Evolutionary conservation across 2,113 vertebrate genomes (phyloP).

Genomic region (Zapornia atra): DNA sequence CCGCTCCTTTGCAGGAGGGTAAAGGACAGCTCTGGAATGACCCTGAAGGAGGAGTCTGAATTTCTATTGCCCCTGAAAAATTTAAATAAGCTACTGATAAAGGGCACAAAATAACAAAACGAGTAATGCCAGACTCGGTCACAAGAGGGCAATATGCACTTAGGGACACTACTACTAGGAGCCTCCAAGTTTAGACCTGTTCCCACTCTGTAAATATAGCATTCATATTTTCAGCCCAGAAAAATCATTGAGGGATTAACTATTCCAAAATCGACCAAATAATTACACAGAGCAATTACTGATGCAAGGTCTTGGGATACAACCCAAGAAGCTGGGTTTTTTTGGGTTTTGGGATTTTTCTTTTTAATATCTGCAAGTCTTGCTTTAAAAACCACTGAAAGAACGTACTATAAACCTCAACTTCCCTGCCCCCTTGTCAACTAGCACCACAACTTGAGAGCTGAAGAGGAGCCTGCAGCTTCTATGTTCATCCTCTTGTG

Average conservation of each 20-base stretch:
- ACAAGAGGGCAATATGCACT: neutral
- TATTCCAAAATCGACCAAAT: neutral
- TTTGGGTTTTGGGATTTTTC: no score
- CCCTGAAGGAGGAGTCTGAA: neutral
- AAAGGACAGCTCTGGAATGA: neutral
- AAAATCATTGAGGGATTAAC: neutral
- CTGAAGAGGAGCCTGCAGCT: neutral
- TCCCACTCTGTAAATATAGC: neutral
- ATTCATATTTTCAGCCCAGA: neutral
- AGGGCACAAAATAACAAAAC: rapidly evolving
- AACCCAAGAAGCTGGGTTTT: no score
- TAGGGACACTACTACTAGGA: neutral
- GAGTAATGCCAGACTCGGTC: neutral
- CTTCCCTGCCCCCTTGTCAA: neutral
- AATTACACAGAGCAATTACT: neutral
- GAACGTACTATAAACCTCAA: neutral
- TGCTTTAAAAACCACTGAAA: neutral
- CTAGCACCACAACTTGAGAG: neutral
- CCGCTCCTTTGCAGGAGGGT: neutral
- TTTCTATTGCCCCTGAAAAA: neutral
- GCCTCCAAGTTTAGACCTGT: neutral
- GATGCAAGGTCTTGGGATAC: neutral
- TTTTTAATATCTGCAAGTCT: neutral
- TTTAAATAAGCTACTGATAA: rapidly evolving
- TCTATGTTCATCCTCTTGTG: neutral